phyloP scores from a whole-genome alignment of 2,888 invertebrate species.

The Lepidocyrtoides sp. region DNA sequence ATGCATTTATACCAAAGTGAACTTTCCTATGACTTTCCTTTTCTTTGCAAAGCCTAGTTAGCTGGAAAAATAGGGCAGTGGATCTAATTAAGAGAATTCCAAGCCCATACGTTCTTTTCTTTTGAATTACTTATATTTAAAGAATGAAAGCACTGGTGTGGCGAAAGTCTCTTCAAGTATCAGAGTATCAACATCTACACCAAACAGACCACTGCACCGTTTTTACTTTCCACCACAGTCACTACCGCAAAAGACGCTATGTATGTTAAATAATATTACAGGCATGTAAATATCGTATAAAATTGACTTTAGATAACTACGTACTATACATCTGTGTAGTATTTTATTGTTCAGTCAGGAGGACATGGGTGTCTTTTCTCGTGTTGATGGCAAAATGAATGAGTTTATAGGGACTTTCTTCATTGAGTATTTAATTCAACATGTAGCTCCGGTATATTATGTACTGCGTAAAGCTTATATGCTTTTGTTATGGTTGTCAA shows the following conservation, averaged over 20 bases:
- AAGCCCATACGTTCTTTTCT: conserved; percentile 15
- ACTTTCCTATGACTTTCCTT: conserved; percentile 14
- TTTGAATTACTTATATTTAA: not conserved
- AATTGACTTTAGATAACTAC: too few species aligned
- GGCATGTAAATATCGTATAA: too few species aligned
- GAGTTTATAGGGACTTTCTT: not conserved
- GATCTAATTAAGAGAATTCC: conserved; percentile 61
- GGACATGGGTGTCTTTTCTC: conserved; percentile 3
- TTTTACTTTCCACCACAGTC: not conserved
- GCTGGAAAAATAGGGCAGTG: conserved; percentile 56
- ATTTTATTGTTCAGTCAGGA: not conserved
- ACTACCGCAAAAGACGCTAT: not conserved
- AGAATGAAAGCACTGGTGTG: conserved; percentile 3
- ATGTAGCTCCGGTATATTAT: not conserved
- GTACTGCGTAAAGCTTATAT: not conserved
- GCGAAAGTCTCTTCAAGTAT: not conserved
- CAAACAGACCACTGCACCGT: conserved; percentile 16
- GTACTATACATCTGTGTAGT: not conserved
- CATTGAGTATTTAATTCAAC: not conserved
- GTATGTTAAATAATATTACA: too few species aligned
- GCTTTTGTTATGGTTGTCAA: not conserved
- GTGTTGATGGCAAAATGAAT: not conserved
- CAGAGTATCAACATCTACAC: not conserved
- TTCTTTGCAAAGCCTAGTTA: conserved; percentile 19
- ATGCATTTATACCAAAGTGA: not conserved